phyloP scores from a whole-genome alignment of 2,113 vertebrate genomes.

The Phylloscopus trochilus region DNA sequence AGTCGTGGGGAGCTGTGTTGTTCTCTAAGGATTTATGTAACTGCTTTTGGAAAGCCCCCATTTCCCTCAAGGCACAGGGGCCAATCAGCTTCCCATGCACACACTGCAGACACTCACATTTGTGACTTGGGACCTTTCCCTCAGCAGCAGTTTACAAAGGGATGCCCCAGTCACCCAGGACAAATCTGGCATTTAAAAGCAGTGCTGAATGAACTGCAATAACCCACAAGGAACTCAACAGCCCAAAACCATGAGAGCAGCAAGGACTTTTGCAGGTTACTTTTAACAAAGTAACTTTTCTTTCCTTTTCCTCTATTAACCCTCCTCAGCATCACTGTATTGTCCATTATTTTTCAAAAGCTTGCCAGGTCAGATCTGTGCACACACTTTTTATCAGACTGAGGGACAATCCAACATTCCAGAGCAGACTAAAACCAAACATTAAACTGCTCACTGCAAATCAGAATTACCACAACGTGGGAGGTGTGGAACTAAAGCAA shows the following conservation, averaged over 20 bases:
- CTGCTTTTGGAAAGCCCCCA: not conserved
- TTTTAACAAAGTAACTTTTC: not conserved
- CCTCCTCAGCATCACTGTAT: not conserved
- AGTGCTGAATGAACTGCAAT: constrained; percentile 54
- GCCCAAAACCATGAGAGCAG: not conserved
- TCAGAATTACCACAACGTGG: not conserved
- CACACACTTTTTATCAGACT: not conserved
- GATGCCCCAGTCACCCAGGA: not conserved
- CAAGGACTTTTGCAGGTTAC: not conserved
- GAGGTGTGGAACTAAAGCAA: not conserved
- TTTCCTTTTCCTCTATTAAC: not conserved
- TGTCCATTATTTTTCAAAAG: not conserved
- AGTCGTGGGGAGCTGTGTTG: not conserved
- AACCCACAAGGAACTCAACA: not conserved
- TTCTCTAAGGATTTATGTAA: not conserved
- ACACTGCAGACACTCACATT: not conserved
- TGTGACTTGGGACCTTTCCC: not conserved
- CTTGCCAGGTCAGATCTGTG: not conserved
- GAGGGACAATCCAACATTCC: not conserved
- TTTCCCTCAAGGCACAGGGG: not conserved
- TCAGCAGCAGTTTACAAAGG: not conserved
- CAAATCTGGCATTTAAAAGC: not conserved
- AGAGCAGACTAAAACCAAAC: not conserved
- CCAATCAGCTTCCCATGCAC: not conserved
- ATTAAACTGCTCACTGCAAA: constrained; percentile 11